These are phyloP conservation scores for Catostomus latipinnis DNA, from an alignment of 2,797 vertebrate species.

Conservation along the genomic window DNA sequence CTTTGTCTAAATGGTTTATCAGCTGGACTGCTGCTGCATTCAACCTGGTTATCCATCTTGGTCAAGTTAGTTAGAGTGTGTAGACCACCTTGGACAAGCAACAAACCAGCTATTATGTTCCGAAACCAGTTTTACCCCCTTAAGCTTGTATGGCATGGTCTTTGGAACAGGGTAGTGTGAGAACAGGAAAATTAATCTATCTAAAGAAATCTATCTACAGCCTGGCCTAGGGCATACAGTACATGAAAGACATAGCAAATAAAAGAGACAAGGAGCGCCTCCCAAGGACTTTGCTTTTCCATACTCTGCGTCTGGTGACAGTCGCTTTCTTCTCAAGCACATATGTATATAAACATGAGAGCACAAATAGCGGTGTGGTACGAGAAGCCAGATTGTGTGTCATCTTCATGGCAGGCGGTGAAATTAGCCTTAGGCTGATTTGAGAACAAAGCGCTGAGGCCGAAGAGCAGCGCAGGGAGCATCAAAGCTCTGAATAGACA, in stretches of 20 bases:
- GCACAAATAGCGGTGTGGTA: constrained; percentile 49
- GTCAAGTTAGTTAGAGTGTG: too few relatives aligned
- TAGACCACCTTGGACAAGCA: too few relatives aligned
- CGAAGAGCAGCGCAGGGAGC: constrained; percentile 51
- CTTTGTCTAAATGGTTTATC: too few relatives aligned
- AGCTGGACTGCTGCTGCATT: too few relatives aligned
- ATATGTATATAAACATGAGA: constrained; percentile 35
- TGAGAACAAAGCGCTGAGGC: constrained; percentile 59
- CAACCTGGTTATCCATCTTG: too few relatives aligned
- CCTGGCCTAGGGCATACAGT: constrained; percentile 36
- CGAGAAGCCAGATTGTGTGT: constrained; percentile 56
- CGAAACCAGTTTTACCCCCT: too few relatives aligned
- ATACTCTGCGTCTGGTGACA: constrained; percentile 27
- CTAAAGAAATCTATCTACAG: constrained; percentile 2
- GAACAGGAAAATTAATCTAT: too few relatives aligned
- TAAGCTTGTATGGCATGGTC: too few relatives aligned
- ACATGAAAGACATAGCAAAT: constrained; percentile 24
- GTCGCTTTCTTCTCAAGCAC: constrained; percentile 33
- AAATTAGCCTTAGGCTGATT: constrained; percentile 58
- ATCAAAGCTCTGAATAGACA: constrained; percentile 62
- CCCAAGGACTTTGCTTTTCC: constrained; percentile 23
- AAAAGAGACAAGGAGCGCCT: constrained; percentile 11
- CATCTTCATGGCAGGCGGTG: constrained; percentile 49
- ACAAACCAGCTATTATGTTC: too few relatives aligned
- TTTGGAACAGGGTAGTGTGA: too few relatives aligned